These are phyloP conservation scores for Pitta sordida DNA, from an alignment of 2,113 vertebrate genomes.

Conservation along the genomic window DNA sequence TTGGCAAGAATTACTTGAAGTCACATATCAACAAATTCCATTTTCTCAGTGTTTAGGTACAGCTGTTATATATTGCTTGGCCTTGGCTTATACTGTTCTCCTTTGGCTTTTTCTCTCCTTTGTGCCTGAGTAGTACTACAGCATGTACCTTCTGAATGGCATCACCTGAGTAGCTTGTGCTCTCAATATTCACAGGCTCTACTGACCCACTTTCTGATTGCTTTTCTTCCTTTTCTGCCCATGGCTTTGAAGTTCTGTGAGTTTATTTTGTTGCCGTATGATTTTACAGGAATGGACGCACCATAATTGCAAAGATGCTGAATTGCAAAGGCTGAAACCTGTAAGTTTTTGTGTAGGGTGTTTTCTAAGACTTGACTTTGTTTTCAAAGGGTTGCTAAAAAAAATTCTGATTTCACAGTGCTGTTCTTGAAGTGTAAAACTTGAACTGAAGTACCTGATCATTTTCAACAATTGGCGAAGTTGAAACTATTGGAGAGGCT, in stretches of 20 bases:
- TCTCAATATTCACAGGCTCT: neutral
- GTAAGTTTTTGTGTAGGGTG: neutral
- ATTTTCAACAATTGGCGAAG: neutral
- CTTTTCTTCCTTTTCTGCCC: neutral
- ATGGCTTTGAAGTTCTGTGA: neutral
- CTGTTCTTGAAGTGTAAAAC: neutral
- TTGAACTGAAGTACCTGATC: neutral
- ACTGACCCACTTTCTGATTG: neutral
- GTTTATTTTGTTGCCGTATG: neutral
- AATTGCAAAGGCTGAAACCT: neutral
- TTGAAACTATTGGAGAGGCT: neutral
- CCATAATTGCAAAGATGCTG: neutral
- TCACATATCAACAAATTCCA: neutral
- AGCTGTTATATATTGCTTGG: neutral
- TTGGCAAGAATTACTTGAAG: neutral
- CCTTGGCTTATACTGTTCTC: neutral
- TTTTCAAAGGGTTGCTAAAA: neutral
- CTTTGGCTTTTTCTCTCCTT: neutral
- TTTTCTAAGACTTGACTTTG: neutral
- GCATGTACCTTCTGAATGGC: neutral
- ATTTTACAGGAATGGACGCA: neutral
- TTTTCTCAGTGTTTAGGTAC: neutral
- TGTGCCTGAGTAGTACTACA: neutral
- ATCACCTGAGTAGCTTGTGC: neutral
- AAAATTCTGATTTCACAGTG: neutral